Percentiles rank a stretch among this genome's conserved stretches.
phyloP scores from a whole-genome alignment of 2,888 invertebrate genomes.

The Chouioia cunea region DNA sequence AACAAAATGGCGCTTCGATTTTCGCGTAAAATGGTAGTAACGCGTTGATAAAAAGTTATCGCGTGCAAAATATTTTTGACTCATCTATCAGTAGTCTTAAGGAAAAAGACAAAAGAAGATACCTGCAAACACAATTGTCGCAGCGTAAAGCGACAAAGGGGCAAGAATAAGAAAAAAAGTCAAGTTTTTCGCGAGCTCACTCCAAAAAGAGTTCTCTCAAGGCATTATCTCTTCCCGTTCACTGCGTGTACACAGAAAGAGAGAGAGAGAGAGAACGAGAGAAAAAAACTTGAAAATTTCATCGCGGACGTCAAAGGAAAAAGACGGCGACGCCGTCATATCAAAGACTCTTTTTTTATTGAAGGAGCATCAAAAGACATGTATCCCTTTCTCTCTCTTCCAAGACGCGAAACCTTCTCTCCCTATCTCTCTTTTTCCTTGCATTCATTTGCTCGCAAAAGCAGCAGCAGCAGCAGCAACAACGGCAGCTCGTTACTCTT shows the following conservation, averaged over 20 bases:
- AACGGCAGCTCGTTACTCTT: background rate
- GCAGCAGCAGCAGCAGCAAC: too few relatives aligned
- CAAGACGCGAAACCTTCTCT: background rate
- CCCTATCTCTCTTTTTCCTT: too few relatives aligned
- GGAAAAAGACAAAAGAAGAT: too few relatives aligned
- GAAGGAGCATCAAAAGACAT: slow-evolving; percentile 36
- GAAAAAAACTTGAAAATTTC: slow-evolving; percentile 35
- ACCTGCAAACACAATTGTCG: too few relatives aligned
- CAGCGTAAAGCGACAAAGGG: too few relatives aligned
- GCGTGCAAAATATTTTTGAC: too few relatives aligned
- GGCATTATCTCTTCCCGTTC: slow-evolving; percentile 30
- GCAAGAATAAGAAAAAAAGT: too few relatives aligned
- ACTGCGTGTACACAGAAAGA: slow-evolving; percentile 5
- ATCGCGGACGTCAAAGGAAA: slow-evolving; percentile 8
- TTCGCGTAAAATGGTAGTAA: too few relatives aligned
- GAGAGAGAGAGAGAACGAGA: background rate
- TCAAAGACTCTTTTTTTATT: slow-evolving; percentile 6
- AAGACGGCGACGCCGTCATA: slow-evolving; percentile 16
- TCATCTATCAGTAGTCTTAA: too few relatives aligned
- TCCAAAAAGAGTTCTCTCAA: background rate
- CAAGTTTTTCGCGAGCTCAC: background rate
- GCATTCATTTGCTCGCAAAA: background rate
- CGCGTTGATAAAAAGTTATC: too few relatives aligned
- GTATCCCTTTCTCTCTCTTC: background rate
- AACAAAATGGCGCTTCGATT: too few relatives aligned